Base-by-base conservation (phyloP, 2,113 vertebrate genomes). In the Myiopsitta monachus region DNA sequence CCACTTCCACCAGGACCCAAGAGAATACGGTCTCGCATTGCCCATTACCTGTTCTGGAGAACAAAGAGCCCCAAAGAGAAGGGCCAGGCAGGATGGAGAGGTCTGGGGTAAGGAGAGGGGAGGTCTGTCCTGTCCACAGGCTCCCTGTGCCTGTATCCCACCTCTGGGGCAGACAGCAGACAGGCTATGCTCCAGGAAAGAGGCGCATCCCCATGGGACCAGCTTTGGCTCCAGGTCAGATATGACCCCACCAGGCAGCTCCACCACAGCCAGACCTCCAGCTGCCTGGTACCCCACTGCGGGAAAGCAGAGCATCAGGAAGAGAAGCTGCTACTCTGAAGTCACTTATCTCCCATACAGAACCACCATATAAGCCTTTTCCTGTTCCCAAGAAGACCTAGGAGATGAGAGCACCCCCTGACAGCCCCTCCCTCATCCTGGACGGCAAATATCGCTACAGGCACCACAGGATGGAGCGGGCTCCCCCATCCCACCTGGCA, bases 321-420 rank as follows among this genome's bases (percentile, higher is more conserved):
- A 63, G 86, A 83, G 19, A 52, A 61, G 33, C 66, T 68, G 27
- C 69, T 81, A n/a, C 64, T 78, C 73, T 80, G 41, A 47, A 93
- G 61, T 66, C 57, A 92, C 90, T 93, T 91, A 94, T 81, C 83
- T 96, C 66, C 57, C 0, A 5, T 44, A 52, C 24, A 66, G 80
- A 28, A 75, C 31, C 59, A 92, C 38, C 49, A 55, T 0, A 0
- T 0, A 0, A 86, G 30, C 76, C 67, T 57, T 68, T 55, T 18
- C 28, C 51, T 30, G 27, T 76, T 88, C 73, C 55, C 47, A 84
- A 82, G 83, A 57, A 17, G 46, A 72, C 72, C 39, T 33, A 51
- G 73, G 44, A 84, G 52, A 95, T 69, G 30, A 87, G 46, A 81
- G 28, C 83, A 66, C 24, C 18, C 79, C 46, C 61, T 30, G 61